Conservation (phyloP, 2,888 invertebrate genomes). For the Drosophila neoperkinsi region DNA sequence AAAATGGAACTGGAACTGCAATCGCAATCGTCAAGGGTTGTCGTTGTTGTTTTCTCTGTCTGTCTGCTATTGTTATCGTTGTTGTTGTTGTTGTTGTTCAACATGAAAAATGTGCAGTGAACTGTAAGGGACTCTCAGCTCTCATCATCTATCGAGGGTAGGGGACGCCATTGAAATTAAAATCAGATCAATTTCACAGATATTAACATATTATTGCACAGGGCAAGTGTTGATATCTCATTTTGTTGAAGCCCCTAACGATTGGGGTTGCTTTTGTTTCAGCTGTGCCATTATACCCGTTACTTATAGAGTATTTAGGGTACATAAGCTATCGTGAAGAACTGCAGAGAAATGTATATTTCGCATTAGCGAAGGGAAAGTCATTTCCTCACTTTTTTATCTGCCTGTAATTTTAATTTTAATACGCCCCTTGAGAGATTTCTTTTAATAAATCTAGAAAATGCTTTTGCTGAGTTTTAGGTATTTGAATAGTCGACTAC, state of each 20-base stretch:
- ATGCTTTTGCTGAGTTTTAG: too few relatives aligned
- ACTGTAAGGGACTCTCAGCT: constrained; percentile 69
- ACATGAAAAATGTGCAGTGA: constrained; percentile 65
- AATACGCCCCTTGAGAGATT: neutral
- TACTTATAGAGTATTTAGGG: neutral
- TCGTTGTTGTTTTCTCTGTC: constrained; percentile 12
- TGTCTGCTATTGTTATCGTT: constrained; percentile 42
- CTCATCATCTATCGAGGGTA: constrained; percentile 6
- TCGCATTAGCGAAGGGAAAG: neutral
- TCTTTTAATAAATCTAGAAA: too few relatives aligned
- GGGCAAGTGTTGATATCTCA: constrained; percentile 65
- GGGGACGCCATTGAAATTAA: constrained; percentile 68
- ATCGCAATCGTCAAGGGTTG: constrained; percentile 51
- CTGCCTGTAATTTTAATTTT: neutral
- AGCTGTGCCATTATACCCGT: constrained; percentile 7
- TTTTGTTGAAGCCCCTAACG: constrained; percentile 23
- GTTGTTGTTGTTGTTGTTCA: constrained; percentile 26
- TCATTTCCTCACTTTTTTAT: neutral
- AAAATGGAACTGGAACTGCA: constrained; percentile 51
- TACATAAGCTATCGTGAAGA: constrained; percentile 5
- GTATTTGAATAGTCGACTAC: constrained; percentile 25
- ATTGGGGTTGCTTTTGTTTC: constrained; percentile 64
- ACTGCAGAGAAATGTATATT: neutral
- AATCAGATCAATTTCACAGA: constrained; percentile 80
- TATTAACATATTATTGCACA: constrained; percentile 66